A percentile compares a stretch with the other conserved stretches of the same genome.
phyloP scores from a whole-genome alignment of 92 coral and sea anemone genomes.

The Isaurus tuberculatus region DNA sequence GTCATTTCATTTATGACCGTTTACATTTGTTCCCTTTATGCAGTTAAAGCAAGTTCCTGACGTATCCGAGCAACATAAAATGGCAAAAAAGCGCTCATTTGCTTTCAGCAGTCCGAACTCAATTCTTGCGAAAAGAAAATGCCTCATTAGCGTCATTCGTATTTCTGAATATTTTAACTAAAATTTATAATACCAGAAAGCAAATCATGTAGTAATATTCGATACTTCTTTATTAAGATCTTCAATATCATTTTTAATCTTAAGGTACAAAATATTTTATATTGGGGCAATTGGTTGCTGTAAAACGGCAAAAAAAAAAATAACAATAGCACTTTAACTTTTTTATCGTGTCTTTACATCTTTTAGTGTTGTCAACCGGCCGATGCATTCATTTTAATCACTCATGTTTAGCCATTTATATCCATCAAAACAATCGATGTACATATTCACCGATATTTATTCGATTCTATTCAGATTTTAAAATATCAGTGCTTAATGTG shows the following conservation, averaged over 20 bases:
- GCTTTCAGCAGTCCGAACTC: background rate
- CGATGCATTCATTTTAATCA: no score
- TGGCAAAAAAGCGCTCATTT: background rate
- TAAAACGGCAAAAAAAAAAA: no score
- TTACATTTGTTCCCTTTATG: background rate
- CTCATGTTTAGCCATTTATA: no score
- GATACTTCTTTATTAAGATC: background rate
- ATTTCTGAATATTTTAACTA: background rate
- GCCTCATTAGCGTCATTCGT: background rate
- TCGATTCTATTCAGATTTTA: no score
- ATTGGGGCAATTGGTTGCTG: no score
- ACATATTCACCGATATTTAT: no score
- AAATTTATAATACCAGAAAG: background rate
- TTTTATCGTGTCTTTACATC: no score
- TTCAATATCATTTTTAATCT: background rate
- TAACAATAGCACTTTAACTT: no score
- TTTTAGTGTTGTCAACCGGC: no score
- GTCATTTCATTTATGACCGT: background rate
- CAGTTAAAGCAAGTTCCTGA: background rate
- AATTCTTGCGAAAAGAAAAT: background rate
- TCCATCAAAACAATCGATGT: no score
- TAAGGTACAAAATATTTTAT: background rate
- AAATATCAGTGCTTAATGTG: no score
- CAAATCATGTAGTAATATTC: background rate
- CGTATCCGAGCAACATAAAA: conserved; percentile 20